Percentiles rank a stretch among this genome's conserved stretches.
These are phyloP conservation scores for Monoplex corrugatus DNA, from an alignment of 2,888 invertebrate genomes.

Conservation along the genomic window DNA sequence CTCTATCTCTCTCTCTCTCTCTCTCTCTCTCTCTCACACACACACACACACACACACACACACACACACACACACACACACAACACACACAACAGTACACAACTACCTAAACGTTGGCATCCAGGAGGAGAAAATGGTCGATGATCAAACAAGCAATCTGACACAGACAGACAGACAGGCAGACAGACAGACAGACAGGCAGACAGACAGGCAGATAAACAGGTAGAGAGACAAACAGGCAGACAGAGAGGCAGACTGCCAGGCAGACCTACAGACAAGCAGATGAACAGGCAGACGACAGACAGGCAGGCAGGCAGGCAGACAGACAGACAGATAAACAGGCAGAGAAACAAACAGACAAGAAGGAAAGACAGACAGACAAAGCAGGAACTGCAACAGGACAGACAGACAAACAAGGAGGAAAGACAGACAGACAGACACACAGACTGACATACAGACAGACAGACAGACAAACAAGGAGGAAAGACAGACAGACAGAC, in stretches of 20 bases:
- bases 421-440: too few relatives aligned
- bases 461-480: too few relatives aligned
- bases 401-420: too few relatives aligned
- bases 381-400: too few relatives aligned
- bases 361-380: too few relatives aligned
- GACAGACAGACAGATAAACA: background rate
- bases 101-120: background rate
- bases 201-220: too few relatives aligned
- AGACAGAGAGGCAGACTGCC: background rate
- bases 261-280: background rate
- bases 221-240: background rate
- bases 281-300: background rate
- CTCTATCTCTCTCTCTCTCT: too few relatives aligned
- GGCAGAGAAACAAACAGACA: background rate
- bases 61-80: background rate
- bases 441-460: too few relatives aligned
- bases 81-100: too few relatives aligned
- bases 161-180: too few relatives aligned
- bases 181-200: too few relatives aligned
- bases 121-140: background rate
- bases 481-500: background rate
- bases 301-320: background rate
- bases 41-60: background rate
- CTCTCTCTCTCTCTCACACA: background rate
- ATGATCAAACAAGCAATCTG: too few relatives aligned